These are phyloP conservation scores for Tachysurus vachellii DNA, from an alignment of 2,113 vertebrate species.

Conservation along the genomic window DNA sequence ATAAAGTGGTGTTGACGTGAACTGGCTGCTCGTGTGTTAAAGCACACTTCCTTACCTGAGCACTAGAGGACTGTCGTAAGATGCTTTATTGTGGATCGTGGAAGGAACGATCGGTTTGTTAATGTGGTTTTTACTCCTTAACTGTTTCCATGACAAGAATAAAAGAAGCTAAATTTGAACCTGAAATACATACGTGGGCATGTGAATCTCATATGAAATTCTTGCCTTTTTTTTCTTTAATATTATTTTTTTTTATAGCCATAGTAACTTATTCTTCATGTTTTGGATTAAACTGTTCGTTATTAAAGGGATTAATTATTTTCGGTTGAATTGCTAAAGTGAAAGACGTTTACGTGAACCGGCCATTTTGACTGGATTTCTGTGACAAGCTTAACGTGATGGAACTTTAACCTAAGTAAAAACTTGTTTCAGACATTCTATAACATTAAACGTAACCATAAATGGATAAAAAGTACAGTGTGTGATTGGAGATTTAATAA, in stretches of 20 bases:
- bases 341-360: neutral
- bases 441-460: no score
- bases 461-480: neutral
- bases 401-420: no score
- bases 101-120: neutral
- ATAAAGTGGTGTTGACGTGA: conserved; percentile 31
- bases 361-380: neutral
- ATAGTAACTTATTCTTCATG: neutral
- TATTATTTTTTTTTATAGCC: no score
- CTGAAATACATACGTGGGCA: neutral
- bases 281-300: neutral
- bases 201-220: neutral
- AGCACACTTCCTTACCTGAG: neutral
- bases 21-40: neutral
- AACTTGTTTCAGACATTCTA: no score
- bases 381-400: no score
- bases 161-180: neutral
- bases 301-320: neutral
- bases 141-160: neutral
- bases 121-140: neutral
- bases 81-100: neutral
- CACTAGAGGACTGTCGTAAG: neutral
- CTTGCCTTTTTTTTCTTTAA: no score
- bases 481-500: neutral
- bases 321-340: neutral